Evolutionary conservation across 2,888 invertebrate species (phyloP), one percentile per base, ranked within the genome.

Genomic region (Oxytorus armatus): DNA sequence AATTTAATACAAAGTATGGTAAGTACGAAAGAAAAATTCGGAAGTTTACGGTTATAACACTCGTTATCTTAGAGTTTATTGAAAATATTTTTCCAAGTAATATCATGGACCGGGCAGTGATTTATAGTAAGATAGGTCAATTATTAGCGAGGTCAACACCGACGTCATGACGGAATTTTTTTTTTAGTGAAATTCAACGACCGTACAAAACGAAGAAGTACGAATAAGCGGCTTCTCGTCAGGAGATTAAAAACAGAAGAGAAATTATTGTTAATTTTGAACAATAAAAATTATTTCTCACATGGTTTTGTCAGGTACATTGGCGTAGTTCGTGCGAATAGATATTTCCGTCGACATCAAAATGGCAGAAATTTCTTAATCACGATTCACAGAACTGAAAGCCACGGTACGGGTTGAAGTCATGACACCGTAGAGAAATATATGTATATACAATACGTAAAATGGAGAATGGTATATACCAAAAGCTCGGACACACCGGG

Each of bases 401-500:
- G 57, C 36, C 21, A 47, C 47, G 57, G 33, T 36, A 29, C 42
- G 47, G 14, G 7, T 57, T 70, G 47, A 36, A 70, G n/a, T 42
- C 23, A 25, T 39, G 33, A 16, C 39, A 7, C n/a, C 25, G 42
- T 25, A 55, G 53, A 11, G 53, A 39, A 39, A 53, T 23, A 68
- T 39, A 25, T 16, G 29, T 29, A 39, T 14, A 55, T 14, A 53
- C 16, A 55, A n/a, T 2, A 1, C 5, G 53, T 16, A 57, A 57
- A 1, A 36, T 39, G 57, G 44, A 18, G 55, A 73, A 74, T 68
- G 14, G 33, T 33, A 59, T 72, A 16, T 57, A 36, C 29, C 16
- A 23, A 36, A 57, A 66, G 66, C 66, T 66, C 49, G 75, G 36
- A 66, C 66, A 21, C 65, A 55, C 57, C 55, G 18, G 47, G 69